These are phyloP conservation scores for Tanytarsus gracilentus DNA, from an alignment of 2,888 invertebrate species.

Conservation along the genomic window DNA sequence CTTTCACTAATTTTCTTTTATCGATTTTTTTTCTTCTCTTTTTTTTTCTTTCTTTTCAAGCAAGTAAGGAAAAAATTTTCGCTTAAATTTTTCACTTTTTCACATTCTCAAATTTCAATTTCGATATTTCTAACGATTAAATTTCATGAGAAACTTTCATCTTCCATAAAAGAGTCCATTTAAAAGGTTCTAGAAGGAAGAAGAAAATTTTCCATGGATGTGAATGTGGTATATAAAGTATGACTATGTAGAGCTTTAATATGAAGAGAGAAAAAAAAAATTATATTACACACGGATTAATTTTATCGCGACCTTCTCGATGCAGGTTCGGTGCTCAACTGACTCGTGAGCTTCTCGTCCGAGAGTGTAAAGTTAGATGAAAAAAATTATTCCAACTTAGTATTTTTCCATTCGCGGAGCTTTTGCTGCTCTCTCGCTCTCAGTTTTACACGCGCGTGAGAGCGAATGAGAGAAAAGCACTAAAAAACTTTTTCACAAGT, in stretches of 20 bases:
- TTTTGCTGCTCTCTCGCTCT: neutral
- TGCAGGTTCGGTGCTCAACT: constrained; percentile 44
- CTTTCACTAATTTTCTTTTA: too few relatives aligned
- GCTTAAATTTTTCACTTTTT: neutral
- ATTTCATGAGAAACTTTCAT: neutral
- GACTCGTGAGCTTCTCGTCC: constrained; percentile 32
- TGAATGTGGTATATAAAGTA: neutral
- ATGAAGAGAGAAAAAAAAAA: neutral
- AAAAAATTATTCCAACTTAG: constrained; percentile 4
- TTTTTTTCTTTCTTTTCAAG: neutral
- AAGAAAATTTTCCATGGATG: constrained; percentile 22
- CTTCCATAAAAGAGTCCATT: neutral
- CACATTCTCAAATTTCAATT: too few relatives aligned
- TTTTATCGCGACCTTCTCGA: constrained; percentile 40
- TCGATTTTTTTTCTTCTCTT: neutral
- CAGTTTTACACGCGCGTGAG: neutral
- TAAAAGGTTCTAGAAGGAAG: neutral
- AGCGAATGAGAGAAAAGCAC: neutral
- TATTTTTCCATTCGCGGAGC: constrained; percentile 18
- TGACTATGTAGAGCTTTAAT: too few relatives aligned
- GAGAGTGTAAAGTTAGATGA: constrained; percentile 31
- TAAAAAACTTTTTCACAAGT: neutral
- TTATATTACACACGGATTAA: constrained; percentile 21
- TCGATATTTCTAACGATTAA: too few relatives aligned
- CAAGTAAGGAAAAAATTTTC: constrained; percentile 14